phyloP scores from a whole-genome alignment of 2,888 invertebrate species.

The Acanthosepion esculentum region DNA sequence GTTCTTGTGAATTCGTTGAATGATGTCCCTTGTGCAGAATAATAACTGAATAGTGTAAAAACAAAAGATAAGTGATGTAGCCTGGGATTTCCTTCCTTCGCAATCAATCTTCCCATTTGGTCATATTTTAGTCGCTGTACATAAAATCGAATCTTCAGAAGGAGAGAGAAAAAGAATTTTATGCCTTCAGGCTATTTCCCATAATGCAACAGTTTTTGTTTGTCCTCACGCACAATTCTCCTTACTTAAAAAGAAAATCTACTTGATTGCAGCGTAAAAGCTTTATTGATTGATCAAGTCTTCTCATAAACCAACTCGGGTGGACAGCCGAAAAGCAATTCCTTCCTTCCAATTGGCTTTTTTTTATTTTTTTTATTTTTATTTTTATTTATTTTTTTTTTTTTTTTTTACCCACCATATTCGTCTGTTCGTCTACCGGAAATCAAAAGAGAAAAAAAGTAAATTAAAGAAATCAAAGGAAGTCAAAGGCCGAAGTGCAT shows the following conservation, averaged over 20 bases:
- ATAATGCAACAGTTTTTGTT: not conserved
- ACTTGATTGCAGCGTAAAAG: constrained; percentile 17
- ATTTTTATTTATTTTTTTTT: not conserved
- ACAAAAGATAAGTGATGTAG: not conserved
- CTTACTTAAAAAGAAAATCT: not conserved
- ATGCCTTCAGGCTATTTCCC: not conserved
- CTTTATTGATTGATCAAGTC: constrained; percentile 8
- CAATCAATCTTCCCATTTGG: not conserved
- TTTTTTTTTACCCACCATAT: not conserved
- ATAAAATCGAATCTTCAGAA: not conserved
- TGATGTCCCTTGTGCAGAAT: not conserved
- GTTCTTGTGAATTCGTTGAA: not conserved
- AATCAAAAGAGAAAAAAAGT: too few species aligned
- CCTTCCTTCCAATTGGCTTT: not conserved
- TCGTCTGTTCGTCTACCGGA: too few species aligned
- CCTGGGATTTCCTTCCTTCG: not conserved
- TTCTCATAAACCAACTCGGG: constrained; percentile 33
- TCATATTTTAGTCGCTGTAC: not conserved
- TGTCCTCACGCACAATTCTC: not conserved
- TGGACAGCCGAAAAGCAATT: constrained; percentile 6
- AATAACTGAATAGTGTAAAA: not conserved
- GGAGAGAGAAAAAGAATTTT: not conserved
- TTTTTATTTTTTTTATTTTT: not conserved
- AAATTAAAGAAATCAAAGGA: too few species aligned
- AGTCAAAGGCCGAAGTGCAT: too few species aligned